A percentile compares a stretch with the other conserved stretches of the same genome.
Evolutionary conservation across 2,797 vertebrate species (phyloP).

Genomic region (Hypotaenidia okinawae): DNA sequence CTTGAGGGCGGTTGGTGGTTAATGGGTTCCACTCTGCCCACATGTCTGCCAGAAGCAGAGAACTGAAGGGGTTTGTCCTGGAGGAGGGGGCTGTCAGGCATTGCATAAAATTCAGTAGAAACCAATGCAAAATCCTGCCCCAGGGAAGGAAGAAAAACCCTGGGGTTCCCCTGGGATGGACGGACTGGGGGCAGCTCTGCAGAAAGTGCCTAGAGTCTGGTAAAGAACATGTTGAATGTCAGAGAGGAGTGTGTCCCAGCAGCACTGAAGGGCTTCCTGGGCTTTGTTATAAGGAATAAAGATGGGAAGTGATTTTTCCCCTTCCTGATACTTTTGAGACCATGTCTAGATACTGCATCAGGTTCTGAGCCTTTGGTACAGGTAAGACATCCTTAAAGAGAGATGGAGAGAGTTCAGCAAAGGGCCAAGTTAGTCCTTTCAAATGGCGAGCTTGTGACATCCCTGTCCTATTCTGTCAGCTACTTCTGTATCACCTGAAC

Average conservation of each 20-base stretch:
- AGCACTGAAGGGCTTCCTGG: neutral
- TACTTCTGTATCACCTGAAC: neutral
- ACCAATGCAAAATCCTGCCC: neutral
- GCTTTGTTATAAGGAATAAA: neutral
- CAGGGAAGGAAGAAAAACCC: neutral
- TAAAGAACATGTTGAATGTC: accelerated
- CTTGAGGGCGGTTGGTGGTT: neutral
- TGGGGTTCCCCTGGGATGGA: neutral
- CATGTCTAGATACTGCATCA: neutral
- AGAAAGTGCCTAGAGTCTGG: neutral
- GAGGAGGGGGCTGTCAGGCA: neutral
- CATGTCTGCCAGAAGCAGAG: accelerated
- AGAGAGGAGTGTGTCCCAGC: neutral
- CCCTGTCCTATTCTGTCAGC: neutral
- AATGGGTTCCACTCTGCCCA: neutral
- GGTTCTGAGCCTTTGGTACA: neutral
- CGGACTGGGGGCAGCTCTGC: neutral
- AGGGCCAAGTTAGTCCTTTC: neutral
- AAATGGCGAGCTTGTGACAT: neutral
- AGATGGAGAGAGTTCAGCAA: neutral
- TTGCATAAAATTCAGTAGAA: neutral
- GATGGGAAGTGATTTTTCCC: neutral
- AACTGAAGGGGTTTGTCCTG: neutral
- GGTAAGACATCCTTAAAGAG: neutral
- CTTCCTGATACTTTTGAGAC: neutral